These are phyloP conservation scores for Enteromius paludinosus DNA, from an alignment of 2,797 vertebrate genomes.

Conservation along the genomic window DNA sequence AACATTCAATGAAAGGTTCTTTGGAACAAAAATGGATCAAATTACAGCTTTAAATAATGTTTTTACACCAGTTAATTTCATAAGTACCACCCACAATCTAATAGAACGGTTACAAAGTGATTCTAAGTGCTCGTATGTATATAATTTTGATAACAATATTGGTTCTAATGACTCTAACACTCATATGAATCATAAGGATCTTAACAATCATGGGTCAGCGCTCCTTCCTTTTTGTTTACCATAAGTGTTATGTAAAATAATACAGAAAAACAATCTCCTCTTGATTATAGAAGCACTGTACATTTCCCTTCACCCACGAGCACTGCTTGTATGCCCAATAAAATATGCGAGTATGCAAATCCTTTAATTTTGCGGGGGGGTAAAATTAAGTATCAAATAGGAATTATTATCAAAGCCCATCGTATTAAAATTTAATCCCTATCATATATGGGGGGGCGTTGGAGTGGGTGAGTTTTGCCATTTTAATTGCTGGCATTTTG, in stretches of 20 bases:
- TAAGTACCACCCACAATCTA: background rate
- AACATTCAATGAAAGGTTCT: background rate
- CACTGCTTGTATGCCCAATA: conserved; percentile 47
- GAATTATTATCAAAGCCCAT: conserved; percentile 72
- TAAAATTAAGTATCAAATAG: conserved; percentile 68
- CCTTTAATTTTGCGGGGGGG: conserved; percentile 55
- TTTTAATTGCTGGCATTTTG: conserved; percentile 60
- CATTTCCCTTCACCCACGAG: conserved; percentile 36
- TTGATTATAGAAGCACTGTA: conserved; percentile 46
- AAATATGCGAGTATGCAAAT: conserved; percentile 58
- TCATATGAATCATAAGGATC: conserved; percentile 31
- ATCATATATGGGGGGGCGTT: conserved; percentile 63
- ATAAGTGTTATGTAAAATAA: conserved; percentile 10
- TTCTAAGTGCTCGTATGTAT: background rate
- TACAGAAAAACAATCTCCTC: conserved; percentile 3
- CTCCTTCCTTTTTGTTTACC: conserved; percentile 34
- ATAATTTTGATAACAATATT: background rate
- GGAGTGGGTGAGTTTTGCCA: conserved; percentile 62
- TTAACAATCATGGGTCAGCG: conserved; percentile 19
- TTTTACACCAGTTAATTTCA: background rate
- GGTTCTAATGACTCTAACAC: background rate
- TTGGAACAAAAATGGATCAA: background rate
- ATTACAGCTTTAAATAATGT: background rate
- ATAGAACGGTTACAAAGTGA: background rate
- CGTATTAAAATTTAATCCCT: conserved; percentile 81